Base-by-base conservation (phyloP, 2,113 vertebrate genomes). In the Petroica traversi region DNA sequence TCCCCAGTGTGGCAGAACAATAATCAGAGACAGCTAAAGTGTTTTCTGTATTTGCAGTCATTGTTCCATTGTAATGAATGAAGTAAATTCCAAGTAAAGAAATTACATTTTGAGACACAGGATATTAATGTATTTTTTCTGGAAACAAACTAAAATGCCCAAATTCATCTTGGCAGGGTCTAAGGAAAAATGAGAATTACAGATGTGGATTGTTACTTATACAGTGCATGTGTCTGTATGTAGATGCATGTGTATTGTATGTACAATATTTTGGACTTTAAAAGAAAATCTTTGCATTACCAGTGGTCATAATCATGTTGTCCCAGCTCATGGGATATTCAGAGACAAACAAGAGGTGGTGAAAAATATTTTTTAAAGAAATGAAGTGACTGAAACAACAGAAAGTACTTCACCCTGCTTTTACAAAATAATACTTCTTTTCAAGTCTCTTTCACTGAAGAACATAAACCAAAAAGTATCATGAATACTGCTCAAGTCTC, bases 291-390 rank as follows among this genome's bases (percentile, higher is more conserved):
- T 49, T 59, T 40, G 49, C 25, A 24, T 15, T 85, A n/a, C 29
- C 11, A 46, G 3, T 61, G 19, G 10, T 19, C 23, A 1, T 24
- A 80, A 41, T 23, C 0, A 0, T n/a, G 14, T 48, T 74, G 13
- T 77, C 24, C 19, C 5, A 67, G 19, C 1, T 92, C 16, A 67
- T 26, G 41, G 61, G 5, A 83, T 85, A 93, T 94, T 95, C 52
- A 93, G 73, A 90, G 36, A 58, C 41, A 92, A 94, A 90, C 24
- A 94, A 76, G 88, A 93, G 54, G 28, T 43, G 85, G n/a, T 76
- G 61, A 80, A 95, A 79, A 91, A 87, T 31, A 36, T n/a, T 85
- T n/a, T 85, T 94, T 81, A 59, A 59, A 74, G 36, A 46, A 62
- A 57, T 79, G 1, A 57, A 86, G 19, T 36, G 15, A 57, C 23